These are phyloP conservation scores for Gambusia holbrooki DNA, from an alignment of 2,113 vertebrate species.

Conservation along the genomic window DNA sequence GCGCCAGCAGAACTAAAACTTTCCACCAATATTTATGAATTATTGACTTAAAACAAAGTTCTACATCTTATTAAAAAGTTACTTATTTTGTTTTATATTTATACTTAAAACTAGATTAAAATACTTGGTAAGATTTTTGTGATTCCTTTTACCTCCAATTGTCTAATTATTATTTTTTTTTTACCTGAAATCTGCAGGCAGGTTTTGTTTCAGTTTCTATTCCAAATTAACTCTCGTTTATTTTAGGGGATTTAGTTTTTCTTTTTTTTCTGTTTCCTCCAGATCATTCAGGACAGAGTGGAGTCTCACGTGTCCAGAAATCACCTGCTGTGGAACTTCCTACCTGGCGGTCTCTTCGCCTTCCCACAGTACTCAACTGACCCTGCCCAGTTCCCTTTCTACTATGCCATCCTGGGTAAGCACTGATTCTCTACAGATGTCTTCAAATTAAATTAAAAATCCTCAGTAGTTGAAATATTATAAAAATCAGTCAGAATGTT, in stretches of 20 bases:
- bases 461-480: too few relatives aligned
- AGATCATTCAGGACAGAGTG: slow-evolving; percentile 84
- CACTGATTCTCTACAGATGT: neutral
- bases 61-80: too few relatives aligned
- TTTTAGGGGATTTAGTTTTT: too few relatives aligned
- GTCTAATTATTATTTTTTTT: neutral
- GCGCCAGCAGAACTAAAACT: too few relatives aligned
- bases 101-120: too few relatives aligned
- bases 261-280: neutral
- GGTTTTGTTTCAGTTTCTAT: neutral
- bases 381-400: slow-evolving; percentile 80
- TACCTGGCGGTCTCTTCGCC: slow-evolving; percentile 80
- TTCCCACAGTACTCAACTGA: slow-evolving; percentile 82
- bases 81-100: too few relatives aligned
- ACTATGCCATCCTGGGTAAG: slow-evolving; percentile 81
- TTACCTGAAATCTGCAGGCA: neutral
- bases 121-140: too few relatives aligned
- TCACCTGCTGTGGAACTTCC: slow-evolving; percentile 80
- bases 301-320: slow-evolving; percentile 78
- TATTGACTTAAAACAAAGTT: too few relatives aligned
- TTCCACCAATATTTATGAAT: too few relatives aligned
- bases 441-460: neutral
- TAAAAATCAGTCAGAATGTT: too few relatives aligned
- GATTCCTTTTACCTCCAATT: slow-evolving; percentile 22
- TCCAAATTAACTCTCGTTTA: too few relatives aligned